A percentile compares a stretch with the other conserved stretches of the same genome.
Evolutionary conservation across 2,113 vertebrate genomes (phyloP).

Genomic region (zebrafish (Danio rerio)): DNA sequence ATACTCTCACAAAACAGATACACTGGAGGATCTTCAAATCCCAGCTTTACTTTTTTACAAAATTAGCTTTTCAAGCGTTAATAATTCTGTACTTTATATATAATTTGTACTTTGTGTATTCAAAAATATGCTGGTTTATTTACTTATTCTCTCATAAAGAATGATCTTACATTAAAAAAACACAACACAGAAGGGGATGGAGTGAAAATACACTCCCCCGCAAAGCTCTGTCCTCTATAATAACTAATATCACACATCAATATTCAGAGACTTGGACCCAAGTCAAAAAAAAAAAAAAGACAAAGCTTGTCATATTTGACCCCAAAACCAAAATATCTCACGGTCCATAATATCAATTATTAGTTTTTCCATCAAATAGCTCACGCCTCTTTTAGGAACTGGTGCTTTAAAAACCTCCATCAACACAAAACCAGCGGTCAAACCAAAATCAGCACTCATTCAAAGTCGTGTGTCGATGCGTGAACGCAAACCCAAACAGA

Average conservation of each 20-base stretch:
- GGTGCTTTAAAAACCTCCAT: neutral
- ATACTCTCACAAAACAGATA: constrained; percentile 64
- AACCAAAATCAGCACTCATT: neutral
- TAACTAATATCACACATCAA: constrained; percentile 52
- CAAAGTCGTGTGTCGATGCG: neutral
- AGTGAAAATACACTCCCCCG: constrained; percentile 4
- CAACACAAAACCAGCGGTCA: constrained; percentile 1
- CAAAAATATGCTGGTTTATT: constrained; percentile 83
- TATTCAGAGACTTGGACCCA: constrained; percentile 58
- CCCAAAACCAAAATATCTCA: constrained; percentile 1
- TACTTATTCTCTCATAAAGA: constrained; percentile 69
- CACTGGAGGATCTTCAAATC: constrained; percentile 62
- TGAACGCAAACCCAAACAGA: neutral
- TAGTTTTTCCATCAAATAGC: neutral
- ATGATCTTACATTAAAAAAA: constrained; percentile 68
- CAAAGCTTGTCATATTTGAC: constrained; percentile 24
- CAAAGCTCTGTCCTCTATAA: constrained; percentile 65
- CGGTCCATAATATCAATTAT: neutral
- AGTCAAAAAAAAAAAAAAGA: neutral
- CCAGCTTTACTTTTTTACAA: constrained; percentile 69
- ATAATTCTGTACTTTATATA: constrained; percentile 70
- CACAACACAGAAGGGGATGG: constrained; percentile 67
- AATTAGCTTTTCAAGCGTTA: constrained; percentile 70
- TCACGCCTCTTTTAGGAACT: neutral
- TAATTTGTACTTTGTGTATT: constrained; percentile 72